These are phyloP conservation scores for Zoanthus sociatus DNA, from an alignment of 92 coral and sea anemone genomes.

Conservation along the genomic window DNA sequence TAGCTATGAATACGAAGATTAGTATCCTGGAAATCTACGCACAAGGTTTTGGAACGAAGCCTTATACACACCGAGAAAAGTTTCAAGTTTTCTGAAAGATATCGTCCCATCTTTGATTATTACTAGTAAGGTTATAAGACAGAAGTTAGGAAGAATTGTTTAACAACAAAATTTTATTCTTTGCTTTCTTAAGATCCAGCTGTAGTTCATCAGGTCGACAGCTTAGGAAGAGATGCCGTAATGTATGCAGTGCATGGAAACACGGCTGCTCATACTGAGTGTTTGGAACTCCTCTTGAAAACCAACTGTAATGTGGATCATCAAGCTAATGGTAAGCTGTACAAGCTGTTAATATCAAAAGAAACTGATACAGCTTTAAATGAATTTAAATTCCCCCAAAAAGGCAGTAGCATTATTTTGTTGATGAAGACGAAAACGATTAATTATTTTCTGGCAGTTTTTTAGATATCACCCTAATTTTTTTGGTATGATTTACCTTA, in stretches of 20 bases:
- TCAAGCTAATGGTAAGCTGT: constrained; percentile 84
- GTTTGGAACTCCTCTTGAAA: constrained; percentile 75
- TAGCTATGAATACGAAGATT: too few relatives aligned
- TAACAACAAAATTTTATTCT: neutral
- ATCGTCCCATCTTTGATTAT: too few relatives aligned
- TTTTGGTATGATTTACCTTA: too few relatives aligned
- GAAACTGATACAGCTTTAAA: neutral
- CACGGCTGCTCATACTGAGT: constrained; percentile 67
- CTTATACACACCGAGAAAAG: too few relatives aligned
- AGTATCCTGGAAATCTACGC: too few relatives aligned
- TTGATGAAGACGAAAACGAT: too few relatives aligned
- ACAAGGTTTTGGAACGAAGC: too few relatives aligned
- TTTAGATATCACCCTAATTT: too few relatives aligned
- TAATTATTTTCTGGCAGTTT: too few relatives aligned
- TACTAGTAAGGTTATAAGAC: too few relatives aligned
- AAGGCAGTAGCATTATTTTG: neutral
- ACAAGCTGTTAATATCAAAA: neutral
- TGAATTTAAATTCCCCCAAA: neutral
- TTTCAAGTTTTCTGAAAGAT: too few relatives aligned
- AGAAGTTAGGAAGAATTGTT: too few relatives aligned
- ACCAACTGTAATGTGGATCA: constrained; percentile 71
- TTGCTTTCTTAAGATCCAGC: constrained; percentile 61
- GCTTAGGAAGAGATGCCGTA: constrained; percentile 84
- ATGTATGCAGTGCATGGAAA: constrained; percentile 95
- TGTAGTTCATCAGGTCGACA: constrained; percentile 71